Evolutionary conservation across 2,113 vertebrate genomes (phyloP).

Genomic region (Protobothrops mucrosquamatus): DNA sequence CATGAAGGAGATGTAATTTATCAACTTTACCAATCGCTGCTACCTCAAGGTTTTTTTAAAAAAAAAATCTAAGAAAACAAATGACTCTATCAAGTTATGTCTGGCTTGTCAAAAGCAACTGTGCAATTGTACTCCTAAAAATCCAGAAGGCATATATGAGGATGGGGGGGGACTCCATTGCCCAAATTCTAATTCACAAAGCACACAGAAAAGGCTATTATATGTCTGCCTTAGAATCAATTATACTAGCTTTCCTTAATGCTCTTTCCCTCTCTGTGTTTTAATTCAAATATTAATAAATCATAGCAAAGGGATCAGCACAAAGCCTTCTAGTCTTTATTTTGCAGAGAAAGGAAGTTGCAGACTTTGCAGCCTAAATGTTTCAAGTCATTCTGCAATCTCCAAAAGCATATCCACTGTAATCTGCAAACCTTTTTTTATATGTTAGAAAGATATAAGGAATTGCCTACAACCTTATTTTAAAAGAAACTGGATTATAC

Average conservation of each 20-base stretch:
- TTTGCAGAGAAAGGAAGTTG: neutral
- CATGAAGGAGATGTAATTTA: slow-evolving; percentile 24
- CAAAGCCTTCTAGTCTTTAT: neutral
- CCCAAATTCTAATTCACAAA: slow-evolving; percentile 5
- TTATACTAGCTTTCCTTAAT: neutral
- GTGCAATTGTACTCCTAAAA: neutral
- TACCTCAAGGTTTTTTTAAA: slow-evolving; percentile 41
- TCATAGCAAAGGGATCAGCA: neutral
- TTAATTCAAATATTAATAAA: neutral
- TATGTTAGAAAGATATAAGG: neutral
- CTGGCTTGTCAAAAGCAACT: slow-evolving; percentile 24
- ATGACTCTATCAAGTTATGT: slow-evolving; percentile 36
- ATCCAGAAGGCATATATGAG: slow-evolving; percentile 5
- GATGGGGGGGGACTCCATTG: neutral
- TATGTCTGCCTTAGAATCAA: neutral
- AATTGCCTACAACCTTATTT: neutral
- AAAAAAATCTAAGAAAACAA: slow-evolving; percentile 25
- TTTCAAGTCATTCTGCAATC: neutral
- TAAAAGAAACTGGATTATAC: neutral
- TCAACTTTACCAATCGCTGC: slow-evolving; percentile 24
- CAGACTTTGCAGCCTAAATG: neutral
- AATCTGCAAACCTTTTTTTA: neutral
- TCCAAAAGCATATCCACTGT: neutral
- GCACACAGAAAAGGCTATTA: neutral
- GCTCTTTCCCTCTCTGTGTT: neutral